phyloP scores from a whole-genome alignment of 1,140 invertebrate genomes.

The Ctenoplectra terminalis region DNA sequence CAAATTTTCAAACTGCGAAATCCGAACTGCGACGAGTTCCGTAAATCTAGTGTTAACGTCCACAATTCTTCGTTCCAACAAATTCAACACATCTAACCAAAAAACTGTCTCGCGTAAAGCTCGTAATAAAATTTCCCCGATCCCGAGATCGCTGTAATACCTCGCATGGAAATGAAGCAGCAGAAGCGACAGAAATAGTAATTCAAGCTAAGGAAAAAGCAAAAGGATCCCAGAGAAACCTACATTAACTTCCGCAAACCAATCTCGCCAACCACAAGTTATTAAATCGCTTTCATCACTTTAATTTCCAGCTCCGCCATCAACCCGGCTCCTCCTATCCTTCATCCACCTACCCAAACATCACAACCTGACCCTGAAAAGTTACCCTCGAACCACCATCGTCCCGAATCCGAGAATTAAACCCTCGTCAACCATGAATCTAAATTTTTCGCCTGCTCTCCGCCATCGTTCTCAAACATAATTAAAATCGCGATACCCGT shows the following conservation, averaged over 20 bases:
- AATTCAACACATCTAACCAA: no score
- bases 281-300: constrained; percentile 5
- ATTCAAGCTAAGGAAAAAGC: no score
- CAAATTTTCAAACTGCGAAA: no score
- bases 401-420: background rate
- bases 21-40: no score
- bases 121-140: no score
- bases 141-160: no score
- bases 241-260: background rate
- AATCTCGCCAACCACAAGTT: background rate
- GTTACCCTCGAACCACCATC: background rate
- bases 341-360: background rate
- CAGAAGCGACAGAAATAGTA: no score
- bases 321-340: background rate
- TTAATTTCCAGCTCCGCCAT: background rate
- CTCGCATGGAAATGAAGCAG: no score
- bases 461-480: constrained; percentile 57
- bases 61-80: no score
- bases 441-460: constrained; percentile 32
- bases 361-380: background rate
- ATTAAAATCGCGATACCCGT: constrained; percentile 67
- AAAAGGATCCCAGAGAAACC: no score
- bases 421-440: background rate
- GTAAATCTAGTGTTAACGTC: no score
- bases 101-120: no score